Evolutionary conservation across 2,888 invertebrate species (phyloP).

Genomic region (Lithophane semibrunnea): DNA sequence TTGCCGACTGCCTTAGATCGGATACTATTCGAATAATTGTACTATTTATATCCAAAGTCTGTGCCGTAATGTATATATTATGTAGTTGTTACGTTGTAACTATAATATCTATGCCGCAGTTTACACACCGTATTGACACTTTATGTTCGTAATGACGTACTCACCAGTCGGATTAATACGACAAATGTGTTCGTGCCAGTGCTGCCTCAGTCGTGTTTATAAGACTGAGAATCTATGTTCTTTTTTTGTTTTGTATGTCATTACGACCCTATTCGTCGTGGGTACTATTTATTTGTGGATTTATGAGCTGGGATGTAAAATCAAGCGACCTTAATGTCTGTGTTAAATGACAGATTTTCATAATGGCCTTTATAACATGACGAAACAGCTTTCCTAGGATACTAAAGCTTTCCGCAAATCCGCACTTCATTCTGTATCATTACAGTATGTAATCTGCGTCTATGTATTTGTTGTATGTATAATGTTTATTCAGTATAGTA

Average conservation of each 20-base stretch:
- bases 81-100: constrained; percentile 22
- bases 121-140: constrained; percentile 15
- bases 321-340: neutral
- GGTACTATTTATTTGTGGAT: too few relatives aligned
- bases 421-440: neutral
- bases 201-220: too few relatives aligned
- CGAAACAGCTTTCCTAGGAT: neutral
- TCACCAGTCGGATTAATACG: too few relatives aligned
- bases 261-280: too few relatives aligned
- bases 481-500: neutral
- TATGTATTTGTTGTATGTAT: constrained; percentile 4
- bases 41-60: constrained; percentile 43
- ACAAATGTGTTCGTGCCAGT: too few relatives aligned
- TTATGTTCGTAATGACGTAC: neutral
- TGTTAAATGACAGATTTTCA: neutral
- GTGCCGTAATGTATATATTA: constrained; percentile 36
- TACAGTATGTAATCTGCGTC: constrained; percentile 9
- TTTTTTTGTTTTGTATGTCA: too few relatives aligned
- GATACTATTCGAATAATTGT: constrained; percentile 26
- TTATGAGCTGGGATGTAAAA: too few relatives aligned
- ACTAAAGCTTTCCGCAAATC: neutral
- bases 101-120: neutral
- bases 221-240: too few relatives aligned
- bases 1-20: constrained; percentile 28
- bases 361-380: neutral